Conservation (phyloP, 2,888 invertebrate genomes). For the Ptilodon capucinus region DNA sequence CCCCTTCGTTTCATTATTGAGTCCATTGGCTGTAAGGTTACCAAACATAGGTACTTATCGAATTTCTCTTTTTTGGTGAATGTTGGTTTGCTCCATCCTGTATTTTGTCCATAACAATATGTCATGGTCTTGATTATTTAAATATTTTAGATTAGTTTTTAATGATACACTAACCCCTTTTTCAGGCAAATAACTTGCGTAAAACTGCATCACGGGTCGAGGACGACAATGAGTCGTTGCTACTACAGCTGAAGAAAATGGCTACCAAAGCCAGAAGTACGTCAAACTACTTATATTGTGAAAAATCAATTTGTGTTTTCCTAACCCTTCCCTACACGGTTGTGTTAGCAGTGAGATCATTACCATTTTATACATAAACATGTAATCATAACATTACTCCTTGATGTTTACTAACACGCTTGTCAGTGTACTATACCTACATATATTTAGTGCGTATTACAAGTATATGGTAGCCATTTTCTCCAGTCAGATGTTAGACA, state of each 20-base stretch:
- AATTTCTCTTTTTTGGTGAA: conserved; percentile 38
- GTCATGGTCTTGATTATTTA: conserved; percentile 25
- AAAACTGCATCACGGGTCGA: conserved; percentile 96
- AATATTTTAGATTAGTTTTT: conserved; percentile 35
- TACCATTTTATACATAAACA: conserved; percentile 29
- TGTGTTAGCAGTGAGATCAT: conserved; percentile 43
- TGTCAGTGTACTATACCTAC: conserved; percentile 43
- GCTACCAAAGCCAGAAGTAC: conserved; percentile 92
- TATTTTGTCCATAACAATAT: conserved; percentile 29
- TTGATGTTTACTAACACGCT: conserved; percentile 67
- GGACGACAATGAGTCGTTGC: conserved; percentile 98
- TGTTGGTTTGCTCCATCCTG: conserved; percentile 40
- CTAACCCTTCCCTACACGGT: conserved; percentile 34
- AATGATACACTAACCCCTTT: conserved; percentile 67
- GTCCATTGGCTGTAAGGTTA: conserved; percentile 75
- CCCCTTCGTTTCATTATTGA: conserved; percentile 72
- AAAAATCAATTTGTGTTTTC: conserved; percentile 59
- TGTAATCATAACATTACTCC: conserved; percentile 27
- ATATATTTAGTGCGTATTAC: conserved; percentile 58
- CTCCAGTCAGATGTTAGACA: conserved; percentile 59
- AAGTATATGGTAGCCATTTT: conserved; percentile 80
- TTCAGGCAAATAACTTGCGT: conserved; percentile 92
- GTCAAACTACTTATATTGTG: conserved; percentile 74
- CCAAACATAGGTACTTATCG: conserved; percentile 75
- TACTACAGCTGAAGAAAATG: conserved; percentile 98